These are phyloP conservation scores for Diarsia dahlii DNA, from an alignment of 2,888 invertebrate genomes.

Conservation along the genomic window DNA sequence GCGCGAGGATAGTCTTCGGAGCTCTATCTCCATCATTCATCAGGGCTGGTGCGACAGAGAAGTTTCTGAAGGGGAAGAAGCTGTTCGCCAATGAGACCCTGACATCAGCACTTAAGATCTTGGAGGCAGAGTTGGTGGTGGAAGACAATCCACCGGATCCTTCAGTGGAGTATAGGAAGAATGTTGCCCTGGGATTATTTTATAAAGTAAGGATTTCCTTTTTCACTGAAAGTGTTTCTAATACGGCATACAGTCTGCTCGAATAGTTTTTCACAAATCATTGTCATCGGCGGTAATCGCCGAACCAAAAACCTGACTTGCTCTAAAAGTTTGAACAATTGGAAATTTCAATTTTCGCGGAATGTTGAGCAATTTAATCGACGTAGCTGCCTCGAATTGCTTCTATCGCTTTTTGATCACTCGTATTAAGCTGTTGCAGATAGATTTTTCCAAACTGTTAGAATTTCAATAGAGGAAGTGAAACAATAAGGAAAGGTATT, in stretches of 20 bases:
- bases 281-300: no score
- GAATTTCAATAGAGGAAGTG: background rate
- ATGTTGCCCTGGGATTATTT: constrained; percentile 23
- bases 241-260: background rate
- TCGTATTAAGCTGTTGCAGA: background rate
- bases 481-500: no score
- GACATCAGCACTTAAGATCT: constrained; percentile 74
- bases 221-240: background rate
- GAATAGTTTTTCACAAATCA: background rate
- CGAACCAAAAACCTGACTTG: background rate
- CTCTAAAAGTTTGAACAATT: constrained; percentile 9
- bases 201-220: constrained; percentile 15
- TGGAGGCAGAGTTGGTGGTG: constrained; percentile 74
- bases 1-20: constrained; percentile 90
- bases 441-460: background rate
- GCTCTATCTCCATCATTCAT: constrained; percentile 85
- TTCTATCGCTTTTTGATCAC: constrained; percentile 13
- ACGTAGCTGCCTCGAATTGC: constrained; percentile 7
- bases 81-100: constrained; percentile 82
- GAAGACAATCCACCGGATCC: constrained; percentile 87
- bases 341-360: constrained; percentile 20
- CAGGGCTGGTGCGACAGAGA: constrained; percentile 89
- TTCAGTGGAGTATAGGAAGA: constrained; percentile 85
- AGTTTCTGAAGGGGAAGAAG: constrained; percentile 82
- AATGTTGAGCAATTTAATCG: constrained; percentile 20